phyloP scores from a whole-genome alignment of 2,888 invertebrate species.

The Anthoptus insignis region DNA sequence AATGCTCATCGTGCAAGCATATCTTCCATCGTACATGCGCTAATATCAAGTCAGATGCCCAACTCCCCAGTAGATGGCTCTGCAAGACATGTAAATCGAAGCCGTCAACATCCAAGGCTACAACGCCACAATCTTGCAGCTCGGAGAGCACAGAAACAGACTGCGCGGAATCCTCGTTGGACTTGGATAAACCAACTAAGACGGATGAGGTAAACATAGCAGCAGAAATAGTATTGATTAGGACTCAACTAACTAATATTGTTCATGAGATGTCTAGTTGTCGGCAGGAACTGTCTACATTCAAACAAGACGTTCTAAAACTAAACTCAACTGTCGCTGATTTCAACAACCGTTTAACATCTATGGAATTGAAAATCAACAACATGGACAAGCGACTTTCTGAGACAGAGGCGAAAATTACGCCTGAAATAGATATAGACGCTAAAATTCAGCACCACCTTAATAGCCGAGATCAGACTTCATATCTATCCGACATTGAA shows the following conservation, averaged over 20 bases:
- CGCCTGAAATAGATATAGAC: not conserved
- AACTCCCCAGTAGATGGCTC: not conserved
- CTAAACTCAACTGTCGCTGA: not conserved
- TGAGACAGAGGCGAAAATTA: not conserved
- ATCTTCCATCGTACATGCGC: not conserved
- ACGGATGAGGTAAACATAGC: not conserved
- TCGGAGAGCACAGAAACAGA: not conserved
- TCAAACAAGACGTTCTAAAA: not conserved
- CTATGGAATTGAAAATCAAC: not conserved
- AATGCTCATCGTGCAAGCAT: not conserved
- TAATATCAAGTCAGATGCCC: not conserved
- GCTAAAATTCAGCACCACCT: not conserved
- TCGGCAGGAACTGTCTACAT: not conserved
- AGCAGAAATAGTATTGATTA: not conserved
- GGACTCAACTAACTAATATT: not conserved
- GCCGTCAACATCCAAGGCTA: not conserved
- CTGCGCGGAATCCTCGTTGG: not conserved
- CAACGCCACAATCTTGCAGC: constrained; percentile 1
- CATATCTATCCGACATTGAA: not conserved
- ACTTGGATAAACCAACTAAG: not conserved
- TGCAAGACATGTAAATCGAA: not conserved
- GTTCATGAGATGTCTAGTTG: not conserved
- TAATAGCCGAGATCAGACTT: not conserved
- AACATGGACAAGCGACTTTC: not conserved
- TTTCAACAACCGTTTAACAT: not conserved